Percentiles rank a stretch among this genome's conserved stretches.
These are phyloP conservation scores for Physeter macrocephalus DNA, from an alignment of 2,113 vertebrate genomes.

Conservation along the genomic window DNA sequence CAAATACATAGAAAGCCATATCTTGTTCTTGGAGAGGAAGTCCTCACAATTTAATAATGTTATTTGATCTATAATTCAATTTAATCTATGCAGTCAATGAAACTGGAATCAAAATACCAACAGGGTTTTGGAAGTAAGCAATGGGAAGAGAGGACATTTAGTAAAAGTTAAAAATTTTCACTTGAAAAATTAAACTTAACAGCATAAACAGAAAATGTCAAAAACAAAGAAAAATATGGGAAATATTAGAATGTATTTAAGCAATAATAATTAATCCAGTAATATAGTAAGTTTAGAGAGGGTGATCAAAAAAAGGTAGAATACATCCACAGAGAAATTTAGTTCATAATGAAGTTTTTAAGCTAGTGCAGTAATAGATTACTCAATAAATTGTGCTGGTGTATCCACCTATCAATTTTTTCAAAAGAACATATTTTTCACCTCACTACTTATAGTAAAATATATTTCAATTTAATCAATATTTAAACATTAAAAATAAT, in stretches of 20 bases:
- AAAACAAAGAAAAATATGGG: not conserved
- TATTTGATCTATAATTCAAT: not conserved
- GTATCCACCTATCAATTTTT: not conserved
- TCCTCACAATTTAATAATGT: not conserved
- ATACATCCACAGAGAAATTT: not conserved
- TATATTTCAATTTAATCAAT: not conserved
- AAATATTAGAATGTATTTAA: not conserved
- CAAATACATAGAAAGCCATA: not conserved
- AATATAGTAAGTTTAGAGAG: not conserved
- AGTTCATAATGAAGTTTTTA: not conserved
- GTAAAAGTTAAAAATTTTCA: not conserved
- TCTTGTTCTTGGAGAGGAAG: not conserved
- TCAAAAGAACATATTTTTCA: not conserved
- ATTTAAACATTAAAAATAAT: not conserved
- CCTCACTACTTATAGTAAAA: not conserved
- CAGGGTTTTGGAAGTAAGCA: not conserved
- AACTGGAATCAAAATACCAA: not conserved
- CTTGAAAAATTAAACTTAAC: not conserved
- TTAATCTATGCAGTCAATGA: not conserved
- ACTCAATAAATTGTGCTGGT: not conserved
- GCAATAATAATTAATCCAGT: not conserved
- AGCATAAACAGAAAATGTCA: not conserved
- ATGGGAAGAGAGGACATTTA: not conserved
- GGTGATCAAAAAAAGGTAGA: not conserved
- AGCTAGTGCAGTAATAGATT: not conserved